Base-by-base conservation (phyloP, 2,888 invertebrate genomes). In the Pterobdella sp. region DNA sequence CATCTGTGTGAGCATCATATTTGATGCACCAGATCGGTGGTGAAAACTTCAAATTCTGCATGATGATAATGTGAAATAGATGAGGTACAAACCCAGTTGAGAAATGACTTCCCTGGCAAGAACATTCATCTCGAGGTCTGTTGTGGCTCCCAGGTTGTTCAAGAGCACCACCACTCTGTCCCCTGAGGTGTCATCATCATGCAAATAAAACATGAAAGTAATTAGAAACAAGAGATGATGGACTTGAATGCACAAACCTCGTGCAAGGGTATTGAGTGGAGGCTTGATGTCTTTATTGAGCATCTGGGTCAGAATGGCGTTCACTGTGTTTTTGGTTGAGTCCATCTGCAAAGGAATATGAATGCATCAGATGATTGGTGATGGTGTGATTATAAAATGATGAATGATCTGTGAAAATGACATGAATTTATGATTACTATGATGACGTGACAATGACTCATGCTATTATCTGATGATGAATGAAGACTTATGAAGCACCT, bases 101-200 rank as follows among this genome's bases (percentile, higher is more conserved):
- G 83, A 82, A 35, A 88, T 86, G 0, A 88, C 86, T 82, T 91
- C 90, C 7, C 87, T 87, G 69, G 88, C 87, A 14, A 91, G 85
- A 68, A 91, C 88, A 77, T 88, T 89, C 85, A 91, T 88, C 81
- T 93, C 92, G 74, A 92, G 81, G 75, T 89, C 87, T 0, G 90
- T 89, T 0, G 90, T 86, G 0, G 88, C 88, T 35, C 92, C 92
- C 72, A 91, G 85, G 82, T 93, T 93, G 84, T 92, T 91, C 3
- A 93, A 82, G 78, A 92, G 85, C 10, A 89, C 86, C 0, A 88
- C 89, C 0, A 91, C 87, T 37, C 76, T 77, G 72, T 81, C 81
- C 72, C 81, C 82, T 82, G 10, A 32, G 22, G 65, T 34, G 32
- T 10, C n/a, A n/a, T n/a, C n/a, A n/a, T n/a, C n/a, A n/a, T n/a